Evolutionary conservation across 2,888 invertebrate genomes (phyloP).

Genomic region (Alcis repandata): DNA sequence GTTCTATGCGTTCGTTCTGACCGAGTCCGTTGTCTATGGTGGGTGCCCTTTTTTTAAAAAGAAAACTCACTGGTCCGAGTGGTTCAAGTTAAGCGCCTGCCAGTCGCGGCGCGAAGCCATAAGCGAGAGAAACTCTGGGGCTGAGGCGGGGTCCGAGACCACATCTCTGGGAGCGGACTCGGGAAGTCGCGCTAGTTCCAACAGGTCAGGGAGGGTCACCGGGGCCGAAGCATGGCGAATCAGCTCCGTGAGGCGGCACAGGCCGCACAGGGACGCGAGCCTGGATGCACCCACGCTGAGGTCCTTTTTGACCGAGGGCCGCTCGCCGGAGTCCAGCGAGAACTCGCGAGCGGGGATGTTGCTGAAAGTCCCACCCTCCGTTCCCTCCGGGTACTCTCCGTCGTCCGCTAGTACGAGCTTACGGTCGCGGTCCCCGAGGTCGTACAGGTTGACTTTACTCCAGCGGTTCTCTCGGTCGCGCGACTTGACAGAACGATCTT

Average conservation of each 20-base stretch:
- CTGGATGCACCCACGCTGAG: not conserved
- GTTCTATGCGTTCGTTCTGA: too few relatives aligned
- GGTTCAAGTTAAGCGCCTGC: constrained; percentile 8
- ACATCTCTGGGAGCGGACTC: not conserved
- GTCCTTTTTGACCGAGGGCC: constrained; percentile 20
- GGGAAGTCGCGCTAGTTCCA: not conserved
- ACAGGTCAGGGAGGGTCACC: too few relatives aligned
- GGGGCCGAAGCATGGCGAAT: too few relatives aligned
- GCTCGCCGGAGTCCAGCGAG: constrained; percentile 29
- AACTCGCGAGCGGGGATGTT: constrained; percentile 50
- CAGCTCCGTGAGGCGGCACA: too few relatives aligned
- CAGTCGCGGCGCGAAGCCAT: constrained; percentile 7
- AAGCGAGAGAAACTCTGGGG: not conserved
- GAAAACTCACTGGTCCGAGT: constrained; percentile 1
- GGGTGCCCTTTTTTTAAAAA: too few relatives aligned
- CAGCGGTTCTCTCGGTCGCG: not conserved
- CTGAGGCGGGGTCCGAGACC: not conserved
- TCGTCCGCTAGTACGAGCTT: not conserved
- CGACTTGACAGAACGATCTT: not conserved
- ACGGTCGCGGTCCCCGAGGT: not conserved
- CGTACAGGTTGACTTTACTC: not conserved
- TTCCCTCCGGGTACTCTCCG: not conserved
- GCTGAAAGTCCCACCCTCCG: constrained; percentile 43
- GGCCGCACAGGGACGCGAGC: too few relatives aligned
- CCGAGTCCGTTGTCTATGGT: too few relatives aligned